A percentile compares a stretch with the other conserved stretches of the same genome.
These are phyloP conservation scores for Atta texana DNA, from an alignment of 1,140 invertebrate species.

Conservation along the genomic window DNA sequence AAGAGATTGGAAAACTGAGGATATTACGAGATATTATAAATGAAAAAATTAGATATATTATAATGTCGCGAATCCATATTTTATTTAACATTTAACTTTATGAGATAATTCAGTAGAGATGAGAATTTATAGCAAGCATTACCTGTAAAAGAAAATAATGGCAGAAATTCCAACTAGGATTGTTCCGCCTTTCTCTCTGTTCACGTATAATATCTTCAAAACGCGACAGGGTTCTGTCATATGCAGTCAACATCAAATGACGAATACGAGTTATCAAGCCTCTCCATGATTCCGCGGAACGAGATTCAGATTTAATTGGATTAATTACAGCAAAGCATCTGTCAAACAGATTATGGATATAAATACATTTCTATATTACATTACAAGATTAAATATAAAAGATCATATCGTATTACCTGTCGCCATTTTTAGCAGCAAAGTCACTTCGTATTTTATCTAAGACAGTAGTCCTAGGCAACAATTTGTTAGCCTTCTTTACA, in stretches of 20 bases:
- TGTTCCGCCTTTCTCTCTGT: slow-evolving; percentile 95
- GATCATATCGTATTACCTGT: slow-evolving; percentile 87
- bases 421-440: slow-evolving; percentile 95
- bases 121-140: slow-evolving; percentile 60
- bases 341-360: slow-evolving; percentile 77
- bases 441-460: slow-evolving; percentile 97
- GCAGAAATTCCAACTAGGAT: slow-evolving; percentile 97
- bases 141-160: slow-evolving; percentile 97
- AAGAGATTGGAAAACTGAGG: background rate
- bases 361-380: background rate
- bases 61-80: background rate
- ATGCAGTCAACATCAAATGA: slow-evolving; percentile 94
- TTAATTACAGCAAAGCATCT: slow-evolving; percentile 96
- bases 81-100: background rate
- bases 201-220: slow-evolving; percentile 97
- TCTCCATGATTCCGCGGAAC: slow-evolving; percentile 95
- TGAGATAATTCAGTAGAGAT: background rate
- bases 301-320: slow-evolving; percentile 95
- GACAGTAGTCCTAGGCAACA: slow-evolving; percentile 96
- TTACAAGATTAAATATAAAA: slow-evolving; percentile 29
- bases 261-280: slow-evolving; percentile 93
- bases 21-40: background rate
- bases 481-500: slow-evolving; percentile 95
- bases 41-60: background rate
- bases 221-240: slow-evolving; percentile 93